Evolutionary conservation across 92 coral and sea anemone genomes (phyloP), one percentile per base, ranked within the genome.

Genomic region (Zoanthus sociatus): DNA sequence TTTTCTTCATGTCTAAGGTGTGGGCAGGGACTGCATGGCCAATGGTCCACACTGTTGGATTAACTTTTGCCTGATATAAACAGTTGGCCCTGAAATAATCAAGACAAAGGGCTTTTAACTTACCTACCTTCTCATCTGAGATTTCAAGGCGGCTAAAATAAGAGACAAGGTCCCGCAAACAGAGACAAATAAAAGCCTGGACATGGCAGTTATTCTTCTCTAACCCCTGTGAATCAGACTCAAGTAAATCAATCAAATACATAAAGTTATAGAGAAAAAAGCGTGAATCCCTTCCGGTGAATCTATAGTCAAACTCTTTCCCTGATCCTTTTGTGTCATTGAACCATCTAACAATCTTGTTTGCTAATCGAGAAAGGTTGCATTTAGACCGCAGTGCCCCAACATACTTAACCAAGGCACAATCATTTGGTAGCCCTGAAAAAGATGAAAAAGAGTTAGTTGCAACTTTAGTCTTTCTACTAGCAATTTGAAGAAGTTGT

Each of bases 11-110:
- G 63, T 85, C 81, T 4, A 7, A 44, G 7, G 78, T 51, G 77
- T 85, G 72, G 4, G 61, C 81, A 26, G 88, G 88, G 7, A 73
- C 88, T 5, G 3, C 18, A 54, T 85, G 45, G 53, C 88, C 83
- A 73, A 86, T 47, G 73, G 82, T 73, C 89, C 89, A 86, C 32
- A 86, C 89, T 14, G 89, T 86, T n/a, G 83, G 89, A 70, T 75
- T 73, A 2, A 73, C 73, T 20, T 7, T 9, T 9, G 66, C 9
- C 20, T 54, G 71, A 17, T 73, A 86, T 10, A 86, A 55, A 53
- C 89, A 86, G 78, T 86, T 64, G 21, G 58, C 74, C 14, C 68
- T 86, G 16, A 55, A 86, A 12, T 73, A 67, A 67, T 67, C 68
- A 21, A 21, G 11, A 56, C 89, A 86, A 58, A 73, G 89, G 6